These are phyloP conservation scores for Habroteleia sp. DNA, from an alignment of 2,888 invertebrate genomes.

Conservation along the genomic window DNA sequence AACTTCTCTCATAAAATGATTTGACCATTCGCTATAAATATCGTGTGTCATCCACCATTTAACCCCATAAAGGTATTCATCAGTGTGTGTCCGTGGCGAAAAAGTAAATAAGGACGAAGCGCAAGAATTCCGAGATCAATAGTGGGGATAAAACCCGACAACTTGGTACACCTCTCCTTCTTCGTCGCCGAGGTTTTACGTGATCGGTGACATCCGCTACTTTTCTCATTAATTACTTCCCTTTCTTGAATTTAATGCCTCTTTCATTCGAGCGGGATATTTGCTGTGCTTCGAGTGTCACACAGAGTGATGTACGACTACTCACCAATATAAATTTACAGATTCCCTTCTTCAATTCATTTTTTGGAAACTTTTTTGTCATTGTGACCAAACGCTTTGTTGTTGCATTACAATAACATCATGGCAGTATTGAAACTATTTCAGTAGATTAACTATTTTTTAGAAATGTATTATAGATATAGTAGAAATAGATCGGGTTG, in stretches of 20 bases:
- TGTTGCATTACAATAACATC: too few species aligned
- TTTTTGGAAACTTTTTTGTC: too few species aligned
- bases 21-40: conserved; percentile 22
- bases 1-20: conserved; percentile 7
- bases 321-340: too few species aligned
- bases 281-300: conserved; percentile 16
- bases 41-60: conserved; percentile 27
- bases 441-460: too few species aligned
- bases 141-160: conserved; percentile 18
- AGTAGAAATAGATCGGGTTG: too few species aligned
- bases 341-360: too few species aligned
- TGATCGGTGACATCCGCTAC: conserved; percentile 30
- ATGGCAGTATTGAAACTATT: too few species aligned
- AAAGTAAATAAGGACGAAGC: conserved; percentile 24
- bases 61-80: conserved; percentile 39
- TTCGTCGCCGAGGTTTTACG: conserved; percentile 24
- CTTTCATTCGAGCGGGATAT: conserved; percentile 6
- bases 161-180: conserved; percentile 17
- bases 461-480: too few species aligned
- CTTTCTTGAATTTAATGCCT: conserved; percentile 16
- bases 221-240: conserved; percentile 41
- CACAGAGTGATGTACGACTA: conserved; percentile 5
- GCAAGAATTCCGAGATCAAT: neutral
- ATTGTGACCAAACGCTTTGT: too few species aligned
- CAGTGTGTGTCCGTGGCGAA: conserved; percentile 28